phyloP scores from a whole-genome alignment of 2,797 vertebrate species.

The Ceryle rudis region DNA sequence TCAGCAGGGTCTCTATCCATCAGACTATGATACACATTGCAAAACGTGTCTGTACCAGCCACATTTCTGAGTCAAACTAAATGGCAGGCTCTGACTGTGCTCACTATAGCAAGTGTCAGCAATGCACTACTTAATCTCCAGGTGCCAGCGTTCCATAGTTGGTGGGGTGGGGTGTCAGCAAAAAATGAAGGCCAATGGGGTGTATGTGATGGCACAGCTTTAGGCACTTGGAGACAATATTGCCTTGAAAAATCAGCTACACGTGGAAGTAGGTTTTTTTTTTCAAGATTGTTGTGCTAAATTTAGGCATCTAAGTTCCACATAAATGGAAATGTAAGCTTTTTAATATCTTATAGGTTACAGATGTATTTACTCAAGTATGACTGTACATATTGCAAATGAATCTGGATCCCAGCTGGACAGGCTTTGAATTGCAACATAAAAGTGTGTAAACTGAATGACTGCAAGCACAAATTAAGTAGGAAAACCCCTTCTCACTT shows the following conservation, averaged over 20 bases:
- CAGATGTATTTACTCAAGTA: not conserved
- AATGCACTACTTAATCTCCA: not conserved
- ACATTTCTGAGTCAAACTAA: not conserved
- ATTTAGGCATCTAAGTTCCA: not conserved
- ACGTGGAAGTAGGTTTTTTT: not conserved
- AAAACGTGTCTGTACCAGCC: not conserved
- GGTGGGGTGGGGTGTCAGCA: not conserved
- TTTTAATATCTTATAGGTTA: not conserved
- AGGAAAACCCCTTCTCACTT: not conserved
- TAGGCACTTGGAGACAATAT: not conserved
- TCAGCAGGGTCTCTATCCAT: not conserved
- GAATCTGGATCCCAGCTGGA: not conserved
- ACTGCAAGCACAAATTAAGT: not conserved
- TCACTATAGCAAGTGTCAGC: not conserved
- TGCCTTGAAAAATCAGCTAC: not conserved
- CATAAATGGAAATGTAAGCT: not conserved
- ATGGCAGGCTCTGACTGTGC: not conserved
- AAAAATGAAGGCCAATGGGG: not conserved
- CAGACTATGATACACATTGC: not conserved
- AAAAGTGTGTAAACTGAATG: not conserved
- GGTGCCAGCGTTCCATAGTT: not conserved
- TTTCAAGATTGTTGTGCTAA: not conserved
- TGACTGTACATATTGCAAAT: not conserved
- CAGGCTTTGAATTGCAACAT: not conserved
- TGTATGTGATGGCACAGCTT: not conserved